These are phyloP conservation scores for Axea sp. DNA, from an alignment of 2,888 invertebrate species.

Conservation along the genomic window DNA sequence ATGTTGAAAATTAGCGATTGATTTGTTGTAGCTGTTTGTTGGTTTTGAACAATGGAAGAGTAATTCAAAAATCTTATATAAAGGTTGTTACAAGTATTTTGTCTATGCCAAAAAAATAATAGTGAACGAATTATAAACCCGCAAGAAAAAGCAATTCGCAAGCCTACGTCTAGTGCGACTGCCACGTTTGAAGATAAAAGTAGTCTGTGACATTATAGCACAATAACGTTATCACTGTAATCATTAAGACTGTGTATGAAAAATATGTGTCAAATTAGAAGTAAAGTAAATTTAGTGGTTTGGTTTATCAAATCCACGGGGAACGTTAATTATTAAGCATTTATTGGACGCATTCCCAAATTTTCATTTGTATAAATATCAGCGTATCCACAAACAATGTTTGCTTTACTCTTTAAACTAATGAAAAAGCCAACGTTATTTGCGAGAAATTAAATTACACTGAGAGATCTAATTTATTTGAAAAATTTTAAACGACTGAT, in stretches of 20 bases:
- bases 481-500: too few relatives aligned
- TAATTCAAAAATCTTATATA: conserved; percentile 23
- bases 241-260: conserved; percentile 74
- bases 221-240: conserved; percentile 68
- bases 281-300: conserved; percentile 41
- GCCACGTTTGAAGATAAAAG: conserved; percentile 41
- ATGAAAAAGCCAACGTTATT: not conserved
- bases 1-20: too few relatives aligned
- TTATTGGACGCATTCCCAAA: too few relatives aligned
- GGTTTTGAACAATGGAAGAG: too few relatives aligned
- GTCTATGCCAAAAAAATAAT: conserved; percentile 47
- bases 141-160: conserved; percentile 3
- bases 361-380: too few relatives aligned
- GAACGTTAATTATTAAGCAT: conserved; percentile 8
- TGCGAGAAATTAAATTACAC: conserved; percentile 1
- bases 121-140: conserved; percentile 33
- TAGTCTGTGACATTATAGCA: conserved; percentile 68
- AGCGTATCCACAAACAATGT: too few relatives aligned
- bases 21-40: too few relatives aligned
- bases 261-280: conserved; percentile 74
- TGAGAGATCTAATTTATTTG: too few relatives aligned
- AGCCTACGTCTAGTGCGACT: conserved; percentile 41
- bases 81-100: conserved; percentile 56
- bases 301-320: conserved; percentile 10
- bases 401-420: too few relatives aligned